Base-by-base conservation (phyloP, 1,140 invertebrate genomes). In the Cherax quadricarinatus region DNA sequence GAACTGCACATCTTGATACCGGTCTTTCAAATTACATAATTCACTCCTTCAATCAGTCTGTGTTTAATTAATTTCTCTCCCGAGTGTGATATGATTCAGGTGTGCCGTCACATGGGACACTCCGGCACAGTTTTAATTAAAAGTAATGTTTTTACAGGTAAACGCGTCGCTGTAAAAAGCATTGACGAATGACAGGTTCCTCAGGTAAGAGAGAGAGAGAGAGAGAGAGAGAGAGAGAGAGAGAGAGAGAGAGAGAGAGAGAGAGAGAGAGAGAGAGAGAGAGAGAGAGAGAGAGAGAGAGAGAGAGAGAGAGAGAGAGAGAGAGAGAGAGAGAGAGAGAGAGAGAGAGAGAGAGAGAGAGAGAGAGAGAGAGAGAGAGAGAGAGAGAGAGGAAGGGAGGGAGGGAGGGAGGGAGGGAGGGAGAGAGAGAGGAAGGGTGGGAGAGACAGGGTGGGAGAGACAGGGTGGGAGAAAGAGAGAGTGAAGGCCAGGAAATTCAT, bases 1-100 rank as follows among this genome's bases (percentile, higher is more conserved):
- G 86, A 79, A 79, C 10, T 30, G 30, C 57, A 60, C 82, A 62
- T 79, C 70, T 88, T 88, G 86, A 49, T 57, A 48, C 41, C n/a
- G 70, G 70, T 14, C 48, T 79, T 53, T 75, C 73, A 88, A 73
- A 75, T 79, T 88, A 88, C 7, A 75, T 75, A 79, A 75, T 88
- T 88, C 70, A 79, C 70, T 88, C 70, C 48, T 79, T 70, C 86
- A 88, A 88, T 88, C 86, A 88, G 86, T 78, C 86, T 75, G 70
- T 79, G 41, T 86, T 51, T 88, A 88, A 88, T 88, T 88, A 88
- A 70, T 88, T 88, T 88, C 66, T 88, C 24, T 88, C 73, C 49
- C 3, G 82, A 57, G 7, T 49, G 53, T 60, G 51, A 57, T 84
- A 30, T 24, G 73, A 75, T 75, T 88, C 73, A 79, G 9, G 49